These are phyloP conservation scores for Cataglyphis altisquamis DNA, from an alignment of 2,888 invertebrate genomes.

Conservation along the genomic window DNA sequence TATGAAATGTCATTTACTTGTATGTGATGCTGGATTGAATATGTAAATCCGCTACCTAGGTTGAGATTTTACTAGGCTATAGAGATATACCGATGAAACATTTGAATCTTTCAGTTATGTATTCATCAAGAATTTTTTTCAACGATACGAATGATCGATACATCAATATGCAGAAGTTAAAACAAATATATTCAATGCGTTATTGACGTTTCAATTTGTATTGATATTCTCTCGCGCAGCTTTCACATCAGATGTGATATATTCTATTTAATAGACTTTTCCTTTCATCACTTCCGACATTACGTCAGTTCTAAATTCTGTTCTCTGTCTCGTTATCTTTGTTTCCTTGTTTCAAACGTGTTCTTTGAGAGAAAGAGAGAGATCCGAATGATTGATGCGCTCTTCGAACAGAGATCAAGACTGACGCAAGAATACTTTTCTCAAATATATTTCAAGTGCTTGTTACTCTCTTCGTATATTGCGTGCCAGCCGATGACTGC, in stretches of 20 bases:
- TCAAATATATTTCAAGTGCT: conserved; percentile 44
- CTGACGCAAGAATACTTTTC: conserved; percentile 73
- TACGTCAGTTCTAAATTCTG: conserved; percentile 52
- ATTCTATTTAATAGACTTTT: conserved; percentile 2
- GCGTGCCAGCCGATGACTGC: conserved; percentile 32
- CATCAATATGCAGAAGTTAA: neutral
- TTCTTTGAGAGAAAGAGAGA: conserved; percentile 59
- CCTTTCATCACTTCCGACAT: conserved; percentile 40
- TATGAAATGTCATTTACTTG: conserved; percentile 42
- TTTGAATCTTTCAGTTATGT: neutral
- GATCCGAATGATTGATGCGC: conserved; percentile 75
- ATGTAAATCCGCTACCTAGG: conserved; percentile 42
- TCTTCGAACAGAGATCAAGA: conserved; percentile 75
- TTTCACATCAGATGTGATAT: neutral
- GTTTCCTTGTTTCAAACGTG: conserved; percentile 45
- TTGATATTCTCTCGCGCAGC: neutral
- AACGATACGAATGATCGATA: neutral
- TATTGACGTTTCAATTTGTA: neutral
- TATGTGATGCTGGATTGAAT: conserved; percentile 34
- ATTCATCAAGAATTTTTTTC: conserved; percentile 2
- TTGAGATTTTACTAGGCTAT: conserved; percentile 24
- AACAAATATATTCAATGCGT: neutral
- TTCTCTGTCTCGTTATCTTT: conserved; percentile 58
- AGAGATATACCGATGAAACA: neutral
- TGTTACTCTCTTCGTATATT: conserved; percentile 25